Percentiles rank a stretch among this genome's conserved stretches.
These are phyloP conservation scores for Pogoniulus pusillus DNA, from an alignment of 2,797 vertebrate species.

Conservation along the genomic window DNA sequence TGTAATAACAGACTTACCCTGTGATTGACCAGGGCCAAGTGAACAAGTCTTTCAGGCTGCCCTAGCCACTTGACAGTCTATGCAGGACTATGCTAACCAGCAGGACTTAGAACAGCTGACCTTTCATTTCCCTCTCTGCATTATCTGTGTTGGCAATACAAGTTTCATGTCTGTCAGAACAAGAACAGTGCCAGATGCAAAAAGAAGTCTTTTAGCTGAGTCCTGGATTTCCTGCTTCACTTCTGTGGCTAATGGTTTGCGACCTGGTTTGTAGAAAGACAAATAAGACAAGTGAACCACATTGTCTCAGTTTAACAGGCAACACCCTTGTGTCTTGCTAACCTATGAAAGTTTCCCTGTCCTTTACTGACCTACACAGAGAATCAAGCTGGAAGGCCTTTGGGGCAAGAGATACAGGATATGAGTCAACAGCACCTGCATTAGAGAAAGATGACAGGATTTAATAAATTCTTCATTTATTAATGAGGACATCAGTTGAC, in stretches of 20 bases:
- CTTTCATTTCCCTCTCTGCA: conserved; percentile 61
- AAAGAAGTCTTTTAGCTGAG: conserved; percentile 61
- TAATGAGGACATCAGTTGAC: neutral
- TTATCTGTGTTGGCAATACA: conserved; percentile 26
- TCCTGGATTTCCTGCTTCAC: conserved; percentile 70
- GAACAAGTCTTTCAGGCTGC: neutral
- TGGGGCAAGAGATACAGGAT: conserved; percentile 47
- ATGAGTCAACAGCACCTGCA: conserved; percentile 65
- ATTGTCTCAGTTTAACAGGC: conserved; percentile 69
- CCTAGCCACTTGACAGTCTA: conserved; percentile 26
- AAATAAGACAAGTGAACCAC: conserved; percentile 76
- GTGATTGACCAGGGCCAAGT: neutral
- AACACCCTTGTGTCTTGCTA: conserved; percentile 61
- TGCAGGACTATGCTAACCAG: conserved; percentile 10
- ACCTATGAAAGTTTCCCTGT: conserved; percentile 52
- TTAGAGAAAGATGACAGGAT: conserved; percentile 3
- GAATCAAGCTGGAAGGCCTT: conserved; percentile 3
- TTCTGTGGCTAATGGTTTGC: conserved; percentile 57
- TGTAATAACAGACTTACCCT: neutral
- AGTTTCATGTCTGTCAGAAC: conserved; percentile 58
- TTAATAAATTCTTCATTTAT: conserved; percentile 16
- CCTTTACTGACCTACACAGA: conserved; percentile 53
- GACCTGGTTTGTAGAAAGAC: conserved; percentile 66
- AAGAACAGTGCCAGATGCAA: conserved; percentile 66
- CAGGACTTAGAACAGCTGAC: conserved; percentile 31